Evolutionary conservation across 2,888 invertebrate genomes (phyloP), one percentile per base, ranked within the genome.

Genomic region (Crepidodera aurea): DNA sequence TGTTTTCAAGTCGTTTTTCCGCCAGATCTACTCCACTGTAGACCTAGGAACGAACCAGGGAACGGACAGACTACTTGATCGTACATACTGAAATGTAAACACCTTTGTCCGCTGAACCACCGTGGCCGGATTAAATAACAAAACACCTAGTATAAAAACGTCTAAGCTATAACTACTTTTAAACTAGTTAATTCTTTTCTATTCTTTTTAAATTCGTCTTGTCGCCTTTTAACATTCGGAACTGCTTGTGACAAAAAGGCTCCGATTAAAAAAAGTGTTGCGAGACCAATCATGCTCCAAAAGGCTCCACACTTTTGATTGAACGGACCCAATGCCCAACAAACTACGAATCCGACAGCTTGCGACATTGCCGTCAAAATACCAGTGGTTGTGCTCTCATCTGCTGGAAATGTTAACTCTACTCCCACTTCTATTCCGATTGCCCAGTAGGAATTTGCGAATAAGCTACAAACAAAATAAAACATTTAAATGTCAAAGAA

Each of bases 351-450:
- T 27, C 76, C 76, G 7, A 73, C 48, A 8, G 68, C 63, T 65
- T 75, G 75, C 7, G 73, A 71, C 51, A 70, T 67, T 4, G 74
- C 73, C 46, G 71, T 72, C 32, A 76, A 51, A 32, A 76, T 59
- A 37, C 75, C 75, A n/a, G 73, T 71, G 6, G 74, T 70, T 10
- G 74, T 75, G 44, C 71, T 69, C 66, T 76, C 76, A 13, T 73
- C 71, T 7, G 71, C 63, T 27, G 76, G 76, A 64, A 69, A 75
- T 8, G 76, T 73, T 29, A 76, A 56, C 65, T 76, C 76, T 34
- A 74, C 70, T 1, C 73, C 75, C 27, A 74, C 53, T 63, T 75
- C 75, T 54, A 72, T 73, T 32, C 75, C 76, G 18, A 71, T 72
- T 2, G 72, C 67, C 71, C 73, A 70, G 44, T 75, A 76, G 19